Conservation (phyloP, 2,113 vertebrate genomes). For the Indicator maculatus region DNA sequence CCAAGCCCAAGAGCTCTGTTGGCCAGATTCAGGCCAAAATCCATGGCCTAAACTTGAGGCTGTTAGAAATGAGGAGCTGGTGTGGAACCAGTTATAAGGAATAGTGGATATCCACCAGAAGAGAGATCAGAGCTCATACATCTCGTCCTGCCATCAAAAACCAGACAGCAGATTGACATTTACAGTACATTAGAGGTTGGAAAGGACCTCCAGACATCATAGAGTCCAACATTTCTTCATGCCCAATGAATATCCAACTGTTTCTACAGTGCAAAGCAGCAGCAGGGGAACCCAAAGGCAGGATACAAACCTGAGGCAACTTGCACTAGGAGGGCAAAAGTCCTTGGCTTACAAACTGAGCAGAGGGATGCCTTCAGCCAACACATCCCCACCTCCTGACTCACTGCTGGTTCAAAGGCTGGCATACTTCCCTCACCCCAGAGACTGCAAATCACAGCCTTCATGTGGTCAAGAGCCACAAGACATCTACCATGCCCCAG, state of each 20-base stretch:
- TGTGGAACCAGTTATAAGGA: background rate
- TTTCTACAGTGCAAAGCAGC: background rate
- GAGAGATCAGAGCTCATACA: background rate
- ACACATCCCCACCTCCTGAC: background rate
- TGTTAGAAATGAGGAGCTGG: background rate
- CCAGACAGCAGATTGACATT: background rate
- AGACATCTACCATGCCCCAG: background rate
- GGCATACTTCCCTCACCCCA: background rate
- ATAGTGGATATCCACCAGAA: background rate
- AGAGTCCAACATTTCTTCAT: background rate
- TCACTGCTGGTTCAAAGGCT: background rate
- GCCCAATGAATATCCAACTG: background rate
- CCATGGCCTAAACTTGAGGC: background rate
- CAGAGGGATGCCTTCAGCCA: background rate
- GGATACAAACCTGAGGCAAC: background rate
- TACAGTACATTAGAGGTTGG: too few relatives aligned
- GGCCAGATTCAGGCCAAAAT: background rate
- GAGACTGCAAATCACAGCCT: background rate
- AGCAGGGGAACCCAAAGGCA: background rate
- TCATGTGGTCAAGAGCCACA: background rate
- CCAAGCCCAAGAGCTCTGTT: accelerated
- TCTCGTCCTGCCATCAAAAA: background rate
- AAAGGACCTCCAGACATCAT: too few relatives aligned
- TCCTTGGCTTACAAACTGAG: background rate
- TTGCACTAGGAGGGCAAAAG: background rate